These are phyloP conservation scores for Hippoglossus stenolepis DNA, from an alignment of 2,113 vertebrate species.

Conservation along the genomic window DNA sequence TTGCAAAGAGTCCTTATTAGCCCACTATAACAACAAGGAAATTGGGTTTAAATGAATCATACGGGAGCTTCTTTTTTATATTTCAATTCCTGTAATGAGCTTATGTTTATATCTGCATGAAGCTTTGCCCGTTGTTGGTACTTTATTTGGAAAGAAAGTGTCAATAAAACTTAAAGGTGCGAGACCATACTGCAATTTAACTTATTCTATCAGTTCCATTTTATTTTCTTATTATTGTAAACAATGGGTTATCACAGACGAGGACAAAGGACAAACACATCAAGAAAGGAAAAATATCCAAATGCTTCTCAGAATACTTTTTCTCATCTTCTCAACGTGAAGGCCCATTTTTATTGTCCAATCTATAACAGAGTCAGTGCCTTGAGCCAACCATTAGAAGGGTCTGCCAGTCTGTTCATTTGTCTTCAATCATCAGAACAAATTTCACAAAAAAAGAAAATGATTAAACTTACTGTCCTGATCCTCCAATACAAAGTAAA, in stretches of 20 bases:
- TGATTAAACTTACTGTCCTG: too few relatives aligned
- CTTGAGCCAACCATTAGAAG: neutral
- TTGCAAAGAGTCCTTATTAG: slow-evolving; percentile 18
- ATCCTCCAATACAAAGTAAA: neutral
- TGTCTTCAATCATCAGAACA: too few relatives aligned
- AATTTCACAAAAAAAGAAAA: too few relatives aligned
- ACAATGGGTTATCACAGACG: neutral
- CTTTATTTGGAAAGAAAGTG: neutral
- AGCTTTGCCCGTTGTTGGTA: neutral
- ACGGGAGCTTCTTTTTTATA: neutral
- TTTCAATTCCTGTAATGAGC: slow-evolving; percentile 14
- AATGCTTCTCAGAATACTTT: neutral
- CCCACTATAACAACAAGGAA: slow-evolving; percentile 5
- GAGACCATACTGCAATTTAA: neutral
- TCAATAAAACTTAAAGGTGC: neutral
- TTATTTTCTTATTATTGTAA: neutral
- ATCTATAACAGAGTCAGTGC: neutral
- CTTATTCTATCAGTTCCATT: neutral
- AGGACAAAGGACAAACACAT: neutral
- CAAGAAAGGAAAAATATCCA: neutral
- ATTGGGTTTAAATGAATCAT: slow-evolving; percentile 21
- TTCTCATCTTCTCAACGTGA: too few relatives aligned
- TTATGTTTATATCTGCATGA: neutral
- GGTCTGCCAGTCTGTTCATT: too few relatives aligned
- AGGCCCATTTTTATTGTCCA: neutral